A percentile compares a stretch with the other conserved stretches of the same genome.
Conservation (phyloP, 2,888 invertebrate genomes). For the Thumatha senex region DNA sequence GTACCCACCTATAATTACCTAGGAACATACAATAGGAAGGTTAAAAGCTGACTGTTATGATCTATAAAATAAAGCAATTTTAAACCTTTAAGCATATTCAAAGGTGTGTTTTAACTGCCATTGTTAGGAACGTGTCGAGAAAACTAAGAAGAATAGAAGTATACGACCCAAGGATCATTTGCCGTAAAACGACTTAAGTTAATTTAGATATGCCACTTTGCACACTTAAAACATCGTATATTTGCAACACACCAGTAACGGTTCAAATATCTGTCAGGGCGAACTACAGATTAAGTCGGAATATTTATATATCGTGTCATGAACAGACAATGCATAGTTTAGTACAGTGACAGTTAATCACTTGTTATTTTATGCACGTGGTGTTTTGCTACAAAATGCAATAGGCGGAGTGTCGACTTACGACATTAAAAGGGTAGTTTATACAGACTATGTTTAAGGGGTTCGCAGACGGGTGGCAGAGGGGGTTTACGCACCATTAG, state of each 20-base stretch:
- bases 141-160: slow-evolving; percentile 24
- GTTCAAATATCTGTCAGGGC: slow-evolving; percentile 32
- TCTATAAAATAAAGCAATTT: slow-evolving; percentile 33
- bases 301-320: slow-evolving; percentile 27
- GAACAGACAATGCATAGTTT: slow-evolving; percentile 26
- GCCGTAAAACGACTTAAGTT: slow-evolving; percentile 21
- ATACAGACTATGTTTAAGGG: slow-evolving; percentile 42
- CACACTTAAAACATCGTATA: slow-evolving; percentile 35
- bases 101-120: slow-evolving; percentile 26
- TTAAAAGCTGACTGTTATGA: slow-evolving; percentile 21
- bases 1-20: slow-evolving; percentile 13
- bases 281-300: slow-evolving; percentile 20
- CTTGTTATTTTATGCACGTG: slow-evolving; percentile 18
- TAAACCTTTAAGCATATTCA: slow-evolving; percentile 32
- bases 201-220: slow-evolving; percentile 29
- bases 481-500: slow-evolving; percentile 77
- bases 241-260: slow-evolving; percentile 28
- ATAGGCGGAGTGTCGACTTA: slow-evolving; percentile 22
- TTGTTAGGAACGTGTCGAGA: slow-evolving; percentile 31
- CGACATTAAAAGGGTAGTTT: slow-evolving; percentile 64
- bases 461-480: slow-evolving; percentile 30
- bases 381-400: slow-evolving; percentile 16
- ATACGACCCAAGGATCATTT: slow-evolving; percentile 10
- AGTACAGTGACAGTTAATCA: slow-evolving; percentile 23
- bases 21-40: slow-evolving; percentile 19